A percentile compares a stretch with the other conserved stretches of the same genome.
phyloP scores from a whole-genome alignment of 2,888 invertebrate species.

The Trissolcus japonicus region DNA sequence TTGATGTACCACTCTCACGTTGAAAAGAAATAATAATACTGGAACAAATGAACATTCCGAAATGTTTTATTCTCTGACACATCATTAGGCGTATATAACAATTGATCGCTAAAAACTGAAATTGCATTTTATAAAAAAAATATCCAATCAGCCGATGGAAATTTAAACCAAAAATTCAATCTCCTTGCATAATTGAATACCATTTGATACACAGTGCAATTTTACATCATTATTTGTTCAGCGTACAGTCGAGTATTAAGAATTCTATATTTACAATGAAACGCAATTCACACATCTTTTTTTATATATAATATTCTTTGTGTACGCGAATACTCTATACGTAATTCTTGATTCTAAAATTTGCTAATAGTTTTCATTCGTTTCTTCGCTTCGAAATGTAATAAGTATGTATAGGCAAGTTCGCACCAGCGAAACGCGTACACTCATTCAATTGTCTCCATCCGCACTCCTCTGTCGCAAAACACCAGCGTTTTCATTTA shows the following conservation, averaged over 20 bases:
- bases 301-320: slow-evolving; percentile 19
- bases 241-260: slow-evolving; percentile 10
- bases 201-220: slow-evolving; percentile 12
- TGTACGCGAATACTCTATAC: slow-evolving; percentile 27
- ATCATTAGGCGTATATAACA: neutral
- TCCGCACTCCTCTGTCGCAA: slow-evolving; percentile 13
- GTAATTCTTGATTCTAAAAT: slow-evolving; percentile 21
- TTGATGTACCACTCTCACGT: too few species aligned
- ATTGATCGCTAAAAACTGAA: neutral
- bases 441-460: slow-evolving; percentile 10
- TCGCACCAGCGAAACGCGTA: slow-evolving; percentile 6
- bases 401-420: slow-evolving; percentile 47
- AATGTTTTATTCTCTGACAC: neutral
- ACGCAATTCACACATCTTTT: slow-evolving; percentile 27
- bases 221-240: slow-evolving; percentile 16
- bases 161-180: neutral
- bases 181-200: neutral
- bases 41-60: neutral
- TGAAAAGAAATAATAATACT: neutral
- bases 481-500: slow-evolving; percentile 36
- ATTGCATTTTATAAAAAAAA: neutral
- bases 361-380: slow-evolving; percentile 31
- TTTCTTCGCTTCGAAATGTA: slow-evolving; percentile 28
- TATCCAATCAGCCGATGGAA: neutral
- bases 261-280: slow-evolving; percentile 48